Percentiles rank a stretch among this genome's conserved stretches.
phyloP scores from a whole-genome alignment of 2,113 vertebrate species.

The Ciconia stormi region DNA sequence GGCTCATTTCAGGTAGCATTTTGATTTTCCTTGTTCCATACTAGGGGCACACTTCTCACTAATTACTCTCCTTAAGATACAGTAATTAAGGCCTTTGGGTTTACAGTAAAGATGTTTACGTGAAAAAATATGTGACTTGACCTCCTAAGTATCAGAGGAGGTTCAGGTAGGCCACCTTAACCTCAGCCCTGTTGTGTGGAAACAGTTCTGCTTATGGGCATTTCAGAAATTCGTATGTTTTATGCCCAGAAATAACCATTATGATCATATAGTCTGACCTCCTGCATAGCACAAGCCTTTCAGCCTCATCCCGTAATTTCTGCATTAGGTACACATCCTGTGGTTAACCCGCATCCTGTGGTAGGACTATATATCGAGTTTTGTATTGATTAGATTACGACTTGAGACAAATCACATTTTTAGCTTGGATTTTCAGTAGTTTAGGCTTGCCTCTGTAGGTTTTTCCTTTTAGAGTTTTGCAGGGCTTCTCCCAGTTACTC shows the following conservation, averaged over 20 bases:
- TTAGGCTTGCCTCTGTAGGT: background rate
- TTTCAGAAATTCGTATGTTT: background rate
- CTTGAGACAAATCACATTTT: background rate
- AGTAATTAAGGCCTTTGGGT: background rate
- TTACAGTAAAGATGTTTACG: background rate
- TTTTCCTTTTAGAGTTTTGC: background rate
- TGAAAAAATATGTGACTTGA: background rate
- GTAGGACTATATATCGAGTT: background rate
- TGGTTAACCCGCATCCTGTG: background rate
- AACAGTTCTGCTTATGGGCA: background rate
- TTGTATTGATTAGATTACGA: constrained; percentile 11
- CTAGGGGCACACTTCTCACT: background rate
- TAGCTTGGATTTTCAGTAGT: background rate
- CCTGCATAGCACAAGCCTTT: background rate
- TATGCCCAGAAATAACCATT: background rate
- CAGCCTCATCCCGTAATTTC: background rate
- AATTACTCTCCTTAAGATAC: background rate
- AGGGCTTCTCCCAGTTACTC: background rate
- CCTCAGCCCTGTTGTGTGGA: background rate
- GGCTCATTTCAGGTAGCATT: background rate
- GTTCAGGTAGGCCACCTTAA: background rate
- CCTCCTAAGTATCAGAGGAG: background rate
- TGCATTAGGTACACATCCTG: background rate
- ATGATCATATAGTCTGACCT: background rate
- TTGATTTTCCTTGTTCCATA: background rate